phyloP scores from a whole-genome alignment of 2,797 vertebrate species.

The Acipenser transmontanus region DNA sequence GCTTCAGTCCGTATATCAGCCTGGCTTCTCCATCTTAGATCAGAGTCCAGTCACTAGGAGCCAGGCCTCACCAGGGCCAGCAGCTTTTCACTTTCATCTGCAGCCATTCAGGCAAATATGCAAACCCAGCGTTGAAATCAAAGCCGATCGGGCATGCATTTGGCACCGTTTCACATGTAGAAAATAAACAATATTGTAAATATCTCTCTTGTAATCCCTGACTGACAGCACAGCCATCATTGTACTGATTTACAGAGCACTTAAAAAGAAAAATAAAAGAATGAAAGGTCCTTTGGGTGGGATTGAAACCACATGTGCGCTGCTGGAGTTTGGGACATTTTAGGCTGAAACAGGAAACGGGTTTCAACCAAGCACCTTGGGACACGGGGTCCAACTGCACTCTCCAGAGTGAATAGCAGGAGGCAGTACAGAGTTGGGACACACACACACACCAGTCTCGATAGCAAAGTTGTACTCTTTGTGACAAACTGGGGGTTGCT shows the following conservation, averaged over 20 bases:
- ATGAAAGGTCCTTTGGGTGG: slow-evolving; percentile 27
- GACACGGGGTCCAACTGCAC: too few relatives aligned
- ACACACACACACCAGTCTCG: too few relatives aligned
- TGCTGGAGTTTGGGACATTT: slow-evolving; percentile 51
- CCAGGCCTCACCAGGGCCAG: not conserved
- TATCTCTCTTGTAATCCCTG: slow-evolving; percentile 3
- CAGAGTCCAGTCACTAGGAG: too few relatives aligned
- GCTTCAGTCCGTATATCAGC: slow-evolving; percentile 1
- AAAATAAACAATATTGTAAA: slow-evolving; percentile 32
- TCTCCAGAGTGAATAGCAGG: too few relatives aligned
- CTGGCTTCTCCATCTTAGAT: not conserved
- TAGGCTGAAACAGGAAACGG: slow-evolving; percentile 20
- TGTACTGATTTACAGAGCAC: slow-evolving; percentile 14
- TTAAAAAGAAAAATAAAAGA: slow-evolving; percentile 13
- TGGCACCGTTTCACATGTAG: not conserved
- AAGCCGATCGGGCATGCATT: slow-evolving; percentile 9
- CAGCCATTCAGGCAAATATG: not conserved
- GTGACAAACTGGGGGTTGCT: too few relatives aligned
- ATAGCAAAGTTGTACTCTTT: too few relatives aligned
- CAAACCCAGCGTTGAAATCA: not conserved
- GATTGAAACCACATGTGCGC: slow-evolving; percentile 60
- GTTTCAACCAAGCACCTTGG: too few relatives aligned
- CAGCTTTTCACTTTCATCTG: not conserved
- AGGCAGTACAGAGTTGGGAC: too few relatives aligned
- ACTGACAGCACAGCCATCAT: slow-evolving; percentile 13